These are phyloP conservation scores for Coendou prehensilis DNA, from an alignment of 2,797 vertebrate species.

Conservation along the genomic window DNA sequence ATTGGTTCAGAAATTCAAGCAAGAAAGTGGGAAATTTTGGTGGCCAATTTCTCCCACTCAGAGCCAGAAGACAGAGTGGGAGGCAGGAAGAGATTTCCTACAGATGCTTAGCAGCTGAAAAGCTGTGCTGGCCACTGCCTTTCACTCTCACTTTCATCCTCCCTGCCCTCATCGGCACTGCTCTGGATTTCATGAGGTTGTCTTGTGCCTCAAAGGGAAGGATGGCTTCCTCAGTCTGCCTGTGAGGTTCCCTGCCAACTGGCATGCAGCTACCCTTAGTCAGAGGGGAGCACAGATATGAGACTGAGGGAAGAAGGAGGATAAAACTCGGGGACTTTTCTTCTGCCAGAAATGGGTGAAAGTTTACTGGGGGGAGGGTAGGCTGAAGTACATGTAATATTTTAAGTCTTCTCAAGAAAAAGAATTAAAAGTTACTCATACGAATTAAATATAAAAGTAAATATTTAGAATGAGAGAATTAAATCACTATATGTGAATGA, in stretches of 20 bases:
- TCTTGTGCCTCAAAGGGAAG: background rate
- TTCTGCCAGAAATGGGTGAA: background rate
- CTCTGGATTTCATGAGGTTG: background rate
- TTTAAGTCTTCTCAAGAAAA: slow-evolving; percentile 1
- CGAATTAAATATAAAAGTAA: background rate
- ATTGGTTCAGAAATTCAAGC: slow-evolving; percentile 1
- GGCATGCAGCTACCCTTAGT: background rate
- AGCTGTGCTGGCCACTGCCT: background rate
- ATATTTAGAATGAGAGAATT: background rate
- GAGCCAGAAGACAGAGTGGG: background rate
- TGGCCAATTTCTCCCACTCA: background rate
- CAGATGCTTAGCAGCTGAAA: too few relatives aligned
- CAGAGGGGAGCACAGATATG: background rate
- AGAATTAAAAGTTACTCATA: background rate
- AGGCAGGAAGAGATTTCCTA: background rate
- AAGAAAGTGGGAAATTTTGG: background rate
- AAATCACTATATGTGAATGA: background rate
- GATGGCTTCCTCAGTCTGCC: background rate
- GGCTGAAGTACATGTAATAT: background rate
- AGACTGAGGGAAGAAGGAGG: fast-evolving
- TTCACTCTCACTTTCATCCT: background rate
- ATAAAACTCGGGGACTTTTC: background rate
- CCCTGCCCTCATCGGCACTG: background rate
- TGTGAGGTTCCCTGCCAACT: background rate
- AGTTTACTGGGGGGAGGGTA: background rate